These are phyloP conservation scores for Tenthredo mesomela DNA, from an alignment of 2,888 invertebrate species.

Conservation along the genomic window DNA sequence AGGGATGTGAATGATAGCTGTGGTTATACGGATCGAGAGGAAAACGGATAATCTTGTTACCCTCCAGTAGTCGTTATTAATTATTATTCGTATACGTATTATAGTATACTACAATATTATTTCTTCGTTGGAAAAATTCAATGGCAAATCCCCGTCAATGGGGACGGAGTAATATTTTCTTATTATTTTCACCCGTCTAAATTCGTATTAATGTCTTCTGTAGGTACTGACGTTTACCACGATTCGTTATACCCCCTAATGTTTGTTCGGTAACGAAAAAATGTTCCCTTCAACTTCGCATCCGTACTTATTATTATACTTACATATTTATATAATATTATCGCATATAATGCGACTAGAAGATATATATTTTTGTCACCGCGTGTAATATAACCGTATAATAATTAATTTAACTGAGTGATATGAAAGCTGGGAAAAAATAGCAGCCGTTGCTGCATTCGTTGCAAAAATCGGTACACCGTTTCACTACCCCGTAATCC, in stretches of 20 bases:
- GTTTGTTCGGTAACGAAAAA: not conserved
- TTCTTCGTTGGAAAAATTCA: not conserved
- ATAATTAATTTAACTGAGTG: not conserved
- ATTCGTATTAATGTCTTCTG: slow-evolving; percentile 37
- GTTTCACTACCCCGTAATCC: not conserved
- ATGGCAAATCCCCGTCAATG: slow-evolving; percentile 12
- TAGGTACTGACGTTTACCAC: not conserved
- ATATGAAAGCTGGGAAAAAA: not conserved
- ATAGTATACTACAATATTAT: not conserved
- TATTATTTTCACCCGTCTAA: not conserved
- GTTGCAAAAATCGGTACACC: not conserved
- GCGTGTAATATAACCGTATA: not conserved
- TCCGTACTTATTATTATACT: too few relatives aligned
- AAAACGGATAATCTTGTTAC: slow-evolving; percentile 21
- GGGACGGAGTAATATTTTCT: slow-evolving; percentile 9
- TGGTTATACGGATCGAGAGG: not conserved
- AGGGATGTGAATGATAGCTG: not conserved
- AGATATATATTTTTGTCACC: not conserved
- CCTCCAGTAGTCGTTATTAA: slow-evolving; percentile 14
- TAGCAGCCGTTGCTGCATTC: not conserved
- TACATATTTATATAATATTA: too few relatives aligned
- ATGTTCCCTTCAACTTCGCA: not conserved
- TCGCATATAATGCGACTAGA: too few relatives aligned
- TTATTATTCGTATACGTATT: not conserved
- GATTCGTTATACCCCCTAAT: not conserved